Conservation (phyloP, 53 echinoderm and acorn worm species). For the Apostichopus leukothele region DNA sequence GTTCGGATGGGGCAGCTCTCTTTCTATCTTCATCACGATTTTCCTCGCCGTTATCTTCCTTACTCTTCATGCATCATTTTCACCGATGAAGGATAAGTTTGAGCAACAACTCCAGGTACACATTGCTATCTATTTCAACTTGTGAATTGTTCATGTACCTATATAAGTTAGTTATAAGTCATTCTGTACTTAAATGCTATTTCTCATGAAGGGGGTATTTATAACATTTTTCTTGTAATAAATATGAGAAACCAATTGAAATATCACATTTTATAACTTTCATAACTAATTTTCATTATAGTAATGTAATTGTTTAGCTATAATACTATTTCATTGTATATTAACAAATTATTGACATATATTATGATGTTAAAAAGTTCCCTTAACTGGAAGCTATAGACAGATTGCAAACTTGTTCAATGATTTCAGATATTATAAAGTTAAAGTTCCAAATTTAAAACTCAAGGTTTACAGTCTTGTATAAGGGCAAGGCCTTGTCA, state of each 20-base stretch:
- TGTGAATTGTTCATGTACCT: too few relatives aligned
- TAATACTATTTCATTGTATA: too few relatives aligned
- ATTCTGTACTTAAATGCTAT: not conserved
- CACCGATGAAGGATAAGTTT: constrained; percentile 28
- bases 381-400: too few relatives aligned
- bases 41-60: not conserved
- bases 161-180: too few relatives aligned
- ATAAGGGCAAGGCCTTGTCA: too few relatives aligned
- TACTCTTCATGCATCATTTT: not conserved
- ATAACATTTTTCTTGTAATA: not conserved
- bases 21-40: not conserved
- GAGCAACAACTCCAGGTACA: constrained; percentile 35
- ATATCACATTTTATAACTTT: not conserved
- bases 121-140: not conserved
- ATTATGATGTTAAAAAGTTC: too few relatives aligned
- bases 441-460: too few relatives aligned
- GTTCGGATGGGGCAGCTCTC: not conserved
- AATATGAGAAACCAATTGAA: not conserved
- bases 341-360: too few relatives aligned
- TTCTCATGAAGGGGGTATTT: not conserved
- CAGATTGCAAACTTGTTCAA: too few relatives aligned
- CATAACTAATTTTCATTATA: not conserved
- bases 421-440: too few relatives aligned
- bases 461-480: too few relatives aligned
- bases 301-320: not conserved